A percentile compares a stretch with the other conserved stretches of the same genome.
Evolutionary conservation across 2,113 vertebrate genomes (phyloP).

Genomic region (Eulemur rufifrons): DNA sequence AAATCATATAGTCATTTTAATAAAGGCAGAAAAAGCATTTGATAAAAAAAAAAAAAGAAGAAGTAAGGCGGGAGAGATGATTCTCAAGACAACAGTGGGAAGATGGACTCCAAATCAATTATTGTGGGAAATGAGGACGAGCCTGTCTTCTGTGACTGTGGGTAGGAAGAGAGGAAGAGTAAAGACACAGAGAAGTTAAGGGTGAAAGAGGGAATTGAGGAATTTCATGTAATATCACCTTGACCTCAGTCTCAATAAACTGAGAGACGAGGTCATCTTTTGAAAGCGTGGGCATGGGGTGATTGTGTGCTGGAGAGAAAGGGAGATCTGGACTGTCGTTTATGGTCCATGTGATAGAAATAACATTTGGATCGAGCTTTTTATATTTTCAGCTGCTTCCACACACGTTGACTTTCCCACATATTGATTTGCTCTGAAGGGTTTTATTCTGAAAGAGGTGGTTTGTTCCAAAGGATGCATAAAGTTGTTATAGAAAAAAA

Average conservation of each 20-base stretch:
- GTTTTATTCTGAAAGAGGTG: slow-evolving; percentile 10
- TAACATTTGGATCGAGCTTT: neutral
- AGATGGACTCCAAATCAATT: neutral
- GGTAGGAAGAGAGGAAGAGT: neutral
- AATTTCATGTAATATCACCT: neutral
- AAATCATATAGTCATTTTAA: no score
- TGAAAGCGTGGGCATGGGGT: neutral
- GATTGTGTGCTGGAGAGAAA: neutral
- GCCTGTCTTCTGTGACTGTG: neutral
- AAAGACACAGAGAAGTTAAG: neutral
- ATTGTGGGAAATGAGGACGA: neutral
- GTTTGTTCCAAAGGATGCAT: slow-evolving; percentile 30
- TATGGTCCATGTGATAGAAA: neutral
- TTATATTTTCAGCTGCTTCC: neutral
- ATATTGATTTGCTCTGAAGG: slow-evolving; percentile 21
- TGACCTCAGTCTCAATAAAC: neutral
- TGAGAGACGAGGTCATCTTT: neutral
- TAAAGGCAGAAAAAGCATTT: no score
- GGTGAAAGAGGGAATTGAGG: neutral
- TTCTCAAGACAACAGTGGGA: neutral
- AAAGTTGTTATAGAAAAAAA: slow-evolving; percentile 3
- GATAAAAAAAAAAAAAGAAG: no score
- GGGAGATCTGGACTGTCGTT: neutral
- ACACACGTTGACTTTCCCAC: neutral
- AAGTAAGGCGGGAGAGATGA: neutral